phyloP scores from a whole-genome alignment of 2,113 vertebrate species.

The Scomber japonicus region DNA sequence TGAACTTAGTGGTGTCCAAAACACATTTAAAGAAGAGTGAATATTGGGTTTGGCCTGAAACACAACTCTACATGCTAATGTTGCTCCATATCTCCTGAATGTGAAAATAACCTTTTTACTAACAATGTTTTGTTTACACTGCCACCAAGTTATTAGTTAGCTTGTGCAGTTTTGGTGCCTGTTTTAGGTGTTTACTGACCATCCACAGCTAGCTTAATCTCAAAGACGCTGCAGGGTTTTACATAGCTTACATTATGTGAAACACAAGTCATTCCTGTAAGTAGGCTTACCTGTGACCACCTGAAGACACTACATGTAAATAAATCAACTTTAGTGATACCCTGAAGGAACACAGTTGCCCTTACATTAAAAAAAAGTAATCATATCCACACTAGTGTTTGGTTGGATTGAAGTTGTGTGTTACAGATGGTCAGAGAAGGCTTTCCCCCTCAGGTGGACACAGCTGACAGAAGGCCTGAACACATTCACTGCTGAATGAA shows the following conservation, averaged over 20 bases:
- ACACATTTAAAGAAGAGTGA: too few species aligned
- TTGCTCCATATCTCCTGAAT: not conserved
- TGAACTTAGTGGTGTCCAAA: not conserved
- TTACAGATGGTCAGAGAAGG: conserved; percentile 35
- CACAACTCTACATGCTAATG: not conserved
- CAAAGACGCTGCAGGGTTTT: not conserved
- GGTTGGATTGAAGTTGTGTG: not conserved
- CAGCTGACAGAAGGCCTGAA: conserved; percentile 27
- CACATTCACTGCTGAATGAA: conserved; percentile 21
- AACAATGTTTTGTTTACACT: not conserved
- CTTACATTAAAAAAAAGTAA: not conserved
- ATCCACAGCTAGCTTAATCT: not conserved
- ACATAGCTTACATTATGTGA: too few species aligned
- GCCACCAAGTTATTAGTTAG: too few species aligned
- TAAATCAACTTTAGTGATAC: not conserved
- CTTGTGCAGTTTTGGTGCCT: too few species aligned
- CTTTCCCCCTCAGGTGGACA: conserved; percentile 33
- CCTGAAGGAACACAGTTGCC: not conserved
- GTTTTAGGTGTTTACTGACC: too few species aligned
- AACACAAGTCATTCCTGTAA: not conserved
- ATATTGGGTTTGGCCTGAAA: not conserved
- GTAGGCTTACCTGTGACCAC: too few species aligned
- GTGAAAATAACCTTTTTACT: not conserved
- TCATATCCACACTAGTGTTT: not conserved
- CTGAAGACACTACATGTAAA: not conserved